Percentiles rank a stretch among this genome's conserved stretches.
Evolutionary conservation across 2,113 vertebrate genomes (phyloP).

Genomic region (Platichthys stellatus): DNA sequence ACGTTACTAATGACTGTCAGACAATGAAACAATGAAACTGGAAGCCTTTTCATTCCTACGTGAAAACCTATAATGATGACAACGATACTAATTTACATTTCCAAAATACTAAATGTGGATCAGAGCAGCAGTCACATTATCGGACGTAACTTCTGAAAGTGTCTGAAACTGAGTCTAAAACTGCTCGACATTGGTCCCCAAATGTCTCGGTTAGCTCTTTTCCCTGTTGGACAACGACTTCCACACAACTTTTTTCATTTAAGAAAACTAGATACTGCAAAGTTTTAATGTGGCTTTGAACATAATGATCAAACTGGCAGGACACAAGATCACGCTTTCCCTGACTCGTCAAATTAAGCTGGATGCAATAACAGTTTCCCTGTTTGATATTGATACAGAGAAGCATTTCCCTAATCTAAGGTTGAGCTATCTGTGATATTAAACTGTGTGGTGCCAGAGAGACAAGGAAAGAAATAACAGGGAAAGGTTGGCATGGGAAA

Average conservation of each 20-base stretch:
- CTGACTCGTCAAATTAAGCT: neutral
- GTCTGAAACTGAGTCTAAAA: neutral
- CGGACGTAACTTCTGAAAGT: neutral
- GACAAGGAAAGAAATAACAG: constrained; percentile 13
- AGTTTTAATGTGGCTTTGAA: neutral
- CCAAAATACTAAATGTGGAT: neutral
- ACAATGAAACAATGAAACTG: no score
- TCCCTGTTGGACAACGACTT: neutral
- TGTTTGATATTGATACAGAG: constrained; percentile 14
- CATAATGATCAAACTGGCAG: neutral
- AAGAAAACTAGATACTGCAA: neutral
- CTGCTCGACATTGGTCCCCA: no score
- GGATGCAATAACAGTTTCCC: neutral
- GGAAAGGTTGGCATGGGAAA: constrained; percentile 23
- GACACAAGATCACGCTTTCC: neutral
- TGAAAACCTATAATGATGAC: neutral
- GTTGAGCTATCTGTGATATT: constrained; percentile 1
- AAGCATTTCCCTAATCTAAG: neutral
- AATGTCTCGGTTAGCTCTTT: neutral
- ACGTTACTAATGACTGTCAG: no score
- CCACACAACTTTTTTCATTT: neutral
- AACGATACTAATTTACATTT: no score
- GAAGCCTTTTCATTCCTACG: neutral
- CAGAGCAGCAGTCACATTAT: neutral
- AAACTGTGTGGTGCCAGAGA: constrained; percentile 4